Conservation (phyloP, 2,113 vertebrate genomes). For the Ursus arctos region DNA sequence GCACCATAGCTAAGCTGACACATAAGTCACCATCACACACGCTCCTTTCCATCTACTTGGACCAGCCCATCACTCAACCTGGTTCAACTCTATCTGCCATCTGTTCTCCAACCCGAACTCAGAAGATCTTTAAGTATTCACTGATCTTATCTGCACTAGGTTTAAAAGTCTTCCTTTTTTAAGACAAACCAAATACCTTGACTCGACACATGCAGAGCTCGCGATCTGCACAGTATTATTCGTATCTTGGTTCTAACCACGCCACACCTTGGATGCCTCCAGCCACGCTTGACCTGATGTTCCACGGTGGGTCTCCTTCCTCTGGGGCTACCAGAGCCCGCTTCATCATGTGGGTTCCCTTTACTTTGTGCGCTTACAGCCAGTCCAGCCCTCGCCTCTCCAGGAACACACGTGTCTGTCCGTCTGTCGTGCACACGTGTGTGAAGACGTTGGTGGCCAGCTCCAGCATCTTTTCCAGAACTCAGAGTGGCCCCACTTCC, state of each 20-base stretch:
- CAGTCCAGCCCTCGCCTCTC: neutral
- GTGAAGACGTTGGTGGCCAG: accelerated
- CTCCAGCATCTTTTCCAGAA: neutral
- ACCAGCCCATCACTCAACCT: no score
- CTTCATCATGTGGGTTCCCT: accelerated
- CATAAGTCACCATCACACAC: accelerated
- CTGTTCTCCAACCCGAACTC: no score
- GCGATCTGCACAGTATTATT: accelerated
- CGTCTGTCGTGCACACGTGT: accelerated
- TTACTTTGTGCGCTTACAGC: neutral
- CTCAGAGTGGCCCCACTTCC: neutral
- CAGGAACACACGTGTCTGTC: neutral
- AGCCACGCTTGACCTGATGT: neutral
- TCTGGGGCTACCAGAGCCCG: accelerated
- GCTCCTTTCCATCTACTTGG: neutral
- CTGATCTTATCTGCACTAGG: accelerated
- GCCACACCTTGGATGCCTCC: accelerated
- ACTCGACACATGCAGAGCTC: accelerated
- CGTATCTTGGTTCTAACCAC: neutral
- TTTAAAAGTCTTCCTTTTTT: neutral
- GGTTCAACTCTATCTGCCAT: accelerated
- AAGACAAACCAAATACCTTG: no score
- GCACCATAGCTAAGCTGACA: neutral
- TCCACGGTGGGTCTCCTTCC: no score
- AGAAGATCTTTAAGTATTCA: neutral